Percentiles rank a stretch among this genome's conserved stretches.
Conservation (phyloP, 2,797 vertebrate genomes). For the Crocodylus rhombifer region DNA sequence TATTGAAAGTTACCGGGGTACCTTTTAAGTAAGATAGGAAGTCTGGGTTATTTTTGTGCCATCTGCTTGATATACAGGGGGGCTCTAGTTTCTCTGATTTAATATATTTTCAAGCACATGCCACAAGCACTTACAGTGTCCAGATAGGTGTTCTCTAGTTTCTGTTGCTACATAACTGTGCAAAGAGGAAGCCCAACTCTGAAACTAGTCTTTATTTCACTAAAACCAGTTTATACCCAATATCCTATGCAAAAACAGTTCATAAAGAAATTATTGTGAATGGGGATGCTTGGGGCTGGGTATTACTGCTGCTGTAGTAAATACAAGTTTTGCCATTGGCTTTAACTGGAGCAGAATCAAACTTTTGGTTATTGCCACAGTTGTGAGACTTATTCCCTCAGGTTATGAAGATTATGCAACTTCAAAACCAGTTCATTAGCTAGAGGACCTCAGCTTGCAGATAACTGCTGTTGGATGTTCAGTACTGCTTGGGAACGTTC, state of each 20-base stretch:
- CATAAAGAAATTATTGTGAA: not conserved
- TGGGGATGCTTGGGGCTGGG: not conserved
- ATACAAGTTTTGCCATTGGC: not conserved
- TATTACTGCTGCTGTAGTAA: not conserved
- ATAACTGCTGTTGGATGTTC: slow-evolving; percentile 4
- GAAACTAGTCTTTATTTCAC: not conserved
- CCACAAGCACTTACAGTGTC: not conserved
- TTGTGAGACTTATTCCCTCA: not conserved
- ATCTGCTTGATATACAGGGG: too few species aligned
- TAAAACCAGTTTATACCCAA: not conserved
- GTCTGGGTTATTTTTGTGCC: not conserved
- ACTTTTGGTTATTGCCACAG: rapidly evolving
- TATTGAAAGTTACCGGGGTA: not conserved
- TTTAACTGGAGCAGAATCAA: rapidly evolving
- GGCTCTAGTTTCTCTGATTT: not conserved
- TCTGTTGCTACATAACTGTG: not conserved
- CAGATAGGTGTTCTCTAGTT: rapidly evolving
- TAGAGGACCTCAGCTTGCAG: not conserved
- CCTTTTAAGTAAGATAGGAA: not conserved
- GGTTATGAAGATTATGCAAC: rapidly evolving
- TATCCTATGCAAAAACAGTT: not conserved
- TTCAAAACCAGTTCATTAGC: not conserved
- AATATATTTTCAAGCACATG: not conserved
- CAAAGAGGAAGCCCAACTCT: not conserved
- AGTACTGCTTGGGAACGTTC: slow-evolving; percentile 49